A percentile compares a stretch with the other conserved stretches of the same genome.
Conservation (phyloP, 2,888 invertebrate genomes). For the Aspidiotus rigidus region DNA sequence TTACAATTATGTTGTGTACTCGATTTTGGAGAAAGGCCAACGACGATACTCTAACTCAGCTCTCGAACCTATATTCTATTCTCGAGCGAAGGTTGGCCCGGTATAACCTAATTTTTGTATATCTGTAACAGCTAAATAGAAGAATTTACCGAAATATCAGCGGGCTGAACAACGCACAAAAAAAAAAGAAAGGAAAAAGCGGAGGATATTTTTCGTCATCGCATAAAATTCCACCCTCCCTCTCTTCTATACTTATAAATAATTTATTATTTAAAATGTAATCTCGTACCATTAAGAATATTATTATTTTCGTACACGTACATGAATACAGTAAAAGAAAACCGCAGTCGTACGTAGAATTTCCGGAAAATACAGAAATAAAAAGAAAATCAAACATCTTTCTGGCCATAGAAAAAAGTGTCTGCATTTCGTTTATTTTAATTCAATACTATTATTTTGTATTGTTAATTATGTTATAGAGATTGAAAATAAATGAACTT, state of each 20-base stretch:
- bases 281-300: neutral
- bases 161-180: slow-evolving; percentile 17
- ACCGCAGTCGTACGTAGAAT: neutral
- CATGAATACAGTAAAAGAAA: neutral
- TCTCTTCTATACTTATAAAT: slow-evolving; percentile 29
- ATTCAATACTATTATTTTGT: slow-evolving; percentile 21
- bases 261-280: slow-evolving; percentile 5
- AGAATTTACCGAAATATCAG: slow-evolving; percentile 22
- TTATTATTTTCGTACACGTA: too few species aligned
- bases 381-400: neutral
- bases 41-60: too few species aligned
- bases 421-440: slow-evolving; percentile 22
- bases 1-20: neutral
- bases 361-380: too few species aligned
- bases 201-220: slow-evolving; percentile 31
- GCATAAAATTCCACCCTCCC: slow-evolving; percentile 32
- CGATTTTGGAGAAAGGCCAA: too few species aligned
- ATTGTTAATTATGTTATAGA: slow-evolving; percentile 18
- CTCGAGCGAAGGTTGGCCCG: neutral
- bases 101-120: slow-evolving; percentile 25
- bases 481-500: slow-evolving; percentile 8
- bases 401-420: slow-evolving; percentile 13
- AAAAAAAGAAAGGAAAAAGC: slow-evolving; percentile 12
- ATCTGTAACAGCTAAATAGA: slow-evolving; percentile 29
- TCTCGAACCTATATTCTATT: too few species aligned